Percentiles rank a stretch among this genome's conserved stretches.
Conservation (phyloP, 2,888 invertebrate genomes). For the Trissolcus brochymenae region DNA sequence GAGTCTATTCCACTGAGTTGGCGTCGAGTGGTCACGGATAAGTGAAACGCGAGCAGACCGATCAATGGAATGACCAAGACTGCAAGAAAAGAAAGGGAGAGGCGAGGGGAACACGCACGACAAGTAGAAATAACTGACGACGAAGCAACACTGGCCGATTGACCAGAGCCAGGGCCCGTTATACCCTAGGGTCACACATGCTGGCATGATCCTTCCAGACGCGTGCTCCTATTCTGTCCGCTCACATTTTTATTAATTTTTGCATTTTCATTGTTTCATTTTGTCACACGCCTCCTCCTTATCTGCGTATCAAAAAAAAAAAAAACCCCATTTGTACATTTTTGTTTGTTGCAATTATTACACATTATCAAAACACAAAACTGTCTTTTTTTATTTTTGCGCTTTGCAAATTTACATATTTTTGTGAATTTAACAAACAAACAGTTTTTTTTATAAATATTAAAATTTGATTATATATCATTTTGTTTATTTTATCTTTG, state of each 20-base stretch:
- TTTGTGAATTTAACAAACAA: no score
- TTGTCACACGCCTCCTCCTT: no score
- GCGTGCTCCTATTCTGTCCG: slow-evolving; percentile 35
- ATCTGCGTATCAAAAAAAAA: no score
- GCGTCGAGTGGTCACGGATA: slow-evolving; percentile 17
- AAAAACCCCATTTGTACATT: no score
- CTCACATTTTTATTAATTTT: background rate
- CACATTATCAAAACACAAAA: no score
- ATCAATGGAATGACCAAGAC: slow-evolving; percentile 39
- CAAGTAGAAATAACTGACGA: slow-evolving; percentile 48
- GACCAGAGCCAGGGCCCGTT: slow-evolving; percentile 55
- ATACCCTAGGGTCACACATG: slow-evolving; percentile 46
- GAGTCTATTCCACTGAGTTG: slow-evolving; percentile 7
- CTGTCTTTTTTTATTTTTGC: no score
- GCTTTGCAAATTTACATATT: no score
- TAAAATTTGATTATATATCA: no score
- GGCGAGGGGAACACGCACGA: slow-evolving; percentile 26
- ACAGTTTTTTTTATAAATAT: no score
- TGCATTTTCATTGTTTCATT: slow-evolving; percentile 1
- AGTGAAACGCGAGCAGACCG: slow-evolving; percentile 38
- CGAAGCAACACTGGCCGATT: slow-evolving; percentile 48
- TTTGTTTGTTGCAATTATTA: no score
- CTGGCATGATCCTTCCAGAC: slow-evolving; percentile 32
- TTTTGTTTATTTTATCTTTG: no score
- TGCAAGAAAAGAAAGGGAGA: slow-evolving; percentile 52